Conservation (phyloP, 2,888 invertebrate genomes). For the Hyposoter didymator region DNA sequence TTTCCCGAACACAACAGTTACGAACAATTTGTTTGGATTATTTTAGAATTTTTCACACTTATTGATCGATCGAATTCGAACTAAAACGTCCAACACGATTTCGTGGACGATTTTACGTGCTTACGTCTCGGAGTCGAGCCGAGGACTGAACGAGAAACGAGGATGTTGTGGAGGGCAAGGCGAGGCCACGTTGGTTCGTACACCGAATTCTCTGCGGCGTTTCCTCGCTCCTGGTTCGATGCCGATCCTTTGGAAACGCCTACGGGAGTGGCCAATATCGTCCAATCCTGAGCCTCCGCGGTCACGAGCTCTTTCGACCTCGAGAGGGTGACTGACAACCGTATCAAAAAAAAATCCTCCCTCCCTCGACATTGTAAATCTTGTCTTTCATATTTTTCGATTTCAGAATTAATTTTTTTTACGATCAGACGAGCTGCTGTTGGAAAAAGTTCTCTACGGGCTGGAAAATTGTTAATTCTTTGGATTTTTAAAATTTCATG, state of each 20-base stretch:
- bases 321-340: slow-evolving; percentile 74
- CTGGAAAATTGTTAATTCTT: background rate
- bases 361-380: slow-evolving; percentile 39
- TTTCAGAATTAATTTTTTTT: background rate
- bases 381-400: background rate
- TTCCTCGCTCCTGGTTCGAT: slow-evolving; percentile 11
- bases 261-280: slow-evolving; percentile 78
- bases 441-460: background rate
- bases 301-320: slow-evolving; percentile 35
- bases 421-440: background rate
- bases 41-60: background rate
- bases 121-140: slow-evolving; percentile 79
- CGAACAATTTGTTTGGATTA: background rate
- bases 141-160: slow-evolving; percentile 77
- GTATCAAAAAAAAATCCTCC: slow-evolving; percentile 50
- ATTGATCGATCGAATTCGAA: background rate
- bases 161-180: slow-evolving; percentile 58
- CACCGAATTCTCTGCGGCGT: slow-evolving; percentile 32
- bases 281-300: slow-evolving; percentile 75
- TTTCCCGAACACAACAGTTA: background rate
- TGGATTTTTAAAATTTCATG: background rate
- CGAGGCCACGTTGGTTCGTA: slow-evolving; percentile 71
- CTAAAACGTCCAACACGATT: background rate
- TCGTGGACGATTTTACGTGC: slow-evolving; percentile 72
- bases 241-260: slow-evolving; percentile 72